Base-by-base conservation (phyloP, 2,113 vertebrate genomes). In the Coturnix japonica region DNA sequence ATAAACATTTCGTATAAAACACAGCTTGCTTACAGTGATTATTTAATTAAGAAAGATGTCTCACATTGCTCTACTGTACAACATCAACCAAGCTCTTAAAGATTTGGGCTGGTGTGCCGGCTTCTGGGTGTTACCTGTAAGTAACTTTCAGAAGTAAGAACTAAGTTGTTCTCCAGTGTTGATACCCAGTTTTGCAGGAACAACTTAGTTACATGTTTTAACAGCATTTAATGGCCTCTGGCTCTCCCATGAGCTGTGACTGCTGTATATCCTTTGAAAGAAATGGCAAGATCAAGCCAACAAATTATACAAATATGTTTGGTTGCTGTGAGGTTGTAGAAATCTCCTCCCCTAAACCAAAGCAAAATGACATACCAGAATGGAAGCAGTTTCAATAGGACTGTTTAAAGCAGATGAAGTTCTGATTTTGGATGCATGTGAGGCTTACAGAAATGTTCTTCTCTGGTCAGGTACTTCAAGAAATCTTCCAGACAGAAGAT, bases 401-500 rank as follows among this genome's bases (percentile, higher is more conserved):
- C 66, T 18, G 14, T 56, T 64, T 65, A 65, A 56, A 87, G 54
- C 14, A 9, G 46, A 14, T 5, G 13, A 11, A 46, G 17, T 84
- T 91, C 37, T 31, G 60, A n/a, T 73, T 67, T 59, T 49, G 6
- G 51, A 8, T 11, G 16, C 56, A 44, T 2, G 0, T 3, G 9
- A 77, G 26, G 30, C 61, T 84, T 74, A 74, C 30, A 56, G 28
- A 90, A 60, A 11, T 1, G 0, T 54, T 92, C 75, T 86, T 20
- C 51, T 92, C 73, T 83, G 54, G 37, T 7, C 93, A 98, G 97
- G 95, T 96, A 2, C 87, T 97, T 75, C 97, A 98, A 78, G 96
- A 98, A 93, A 97, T 97, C 91, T 96, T 98, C 67, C 97, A 98
- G 96, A 97, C 96, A 4, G 97, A 97, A 94, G 96, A 97, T 46